Conservation (phyloP, 2,113 vertebrate species). For the Nipponia nippon region DNA sequence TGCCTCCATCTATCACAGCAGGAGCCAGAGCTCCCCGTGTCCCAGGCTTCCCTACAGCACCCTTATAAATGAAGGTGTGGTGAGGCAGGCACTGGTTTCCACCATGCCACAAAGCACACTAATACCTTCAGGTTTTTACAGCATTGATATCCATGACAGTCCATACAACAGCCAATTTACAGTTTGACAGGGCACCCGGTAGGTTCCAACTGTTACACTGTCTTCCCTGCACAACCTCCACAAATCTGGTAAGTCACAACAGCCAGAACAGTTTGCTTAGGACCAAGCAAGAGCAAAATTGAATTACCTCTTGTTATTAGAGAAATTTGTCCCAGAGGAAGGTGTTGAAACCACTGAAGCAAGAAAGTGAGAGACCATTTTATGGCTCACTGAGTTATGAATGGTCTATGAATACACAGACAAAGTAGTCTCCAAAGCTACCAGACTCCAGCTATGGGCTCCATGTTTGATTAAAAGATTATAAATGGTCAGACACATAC, state of each 20-base stretch:
- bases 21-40: neutral
- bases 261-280: conserved; percentile 35
- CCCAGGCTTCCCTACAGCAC: neutral
- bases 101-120: neutral
- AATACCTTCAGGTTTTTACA: neutral
- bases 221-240: neutral
- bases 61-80: neutral
- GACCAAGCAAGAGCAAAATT: conserved; percentile 65
- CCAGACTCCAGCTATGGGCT: conserved; percentile 24
- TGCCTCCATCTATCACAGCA: neutral
- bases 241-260: neutral
- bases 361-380: conserved; percentile 70
- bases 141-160: neutral
- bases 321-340: conserved; percentile 70
- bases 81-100: neutral
- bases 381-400: conserved; percentile 57
- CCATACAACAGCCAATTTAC: neutral
- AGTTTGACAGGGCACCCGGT: neutral
- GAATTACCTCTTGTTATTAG: conserved; percentile 74
- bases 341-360: conserved; percentile 61
- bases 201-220: neutral
- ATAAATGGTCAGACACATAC: conserved; percentile 62
- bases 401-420: conserved; percentile 27
- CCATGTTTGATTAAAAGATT: conserved; percentile 67
- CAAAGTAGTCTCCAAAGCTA: conserved; percentile 42